Percentiles rank a stretch among this genome's conserved stretches.
These are phyloP conservation scores for Neoarius graeffei DNA, from an alignment of 2,113 vertebrate genomes.

Conservation along the genomic window DNA sequence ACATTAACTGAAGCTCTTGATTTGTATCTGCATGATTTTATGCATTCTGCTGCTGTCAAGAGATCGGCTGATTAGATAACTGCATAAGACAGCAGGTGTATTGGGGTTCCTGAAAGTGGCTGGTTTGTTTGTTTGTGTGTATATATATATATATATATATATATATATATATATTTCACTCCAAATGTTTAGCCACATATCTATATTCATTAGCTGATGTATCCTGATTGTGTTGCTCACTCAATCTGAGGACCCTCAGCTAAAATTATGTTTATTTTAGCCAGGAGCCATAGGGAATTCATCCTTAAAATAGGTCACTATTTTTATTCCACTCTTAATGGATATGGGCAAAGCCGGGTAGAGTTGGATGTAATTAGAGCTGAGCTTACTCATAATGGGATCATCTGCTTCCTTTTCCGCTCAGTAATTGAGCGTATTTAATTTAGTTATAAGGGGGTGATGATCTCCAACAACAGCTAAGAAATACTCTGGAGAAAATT, in stretches of 20 bases:
- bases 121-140: no score
- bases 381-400: neutral
- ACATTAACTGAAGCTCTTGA: no score
- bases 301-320: constrained; percentile 43
- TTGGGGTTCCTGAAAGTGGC: no score
- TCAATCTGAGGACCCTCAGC: constrained; percentile 24
- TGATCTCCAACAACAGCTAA: constrained; percentile 10
- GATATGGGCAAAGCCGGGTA: constrained; percentile 37
- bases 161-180: no score
- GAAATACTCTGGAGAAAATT: neutral
- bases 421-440: constrained; percentile 24
- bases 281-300: constrained; percentile 38
- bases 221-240: constrained; percentile 33
- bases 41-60: no score
- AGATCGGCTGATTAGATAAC: no score
- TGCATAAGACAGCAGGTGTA: no score
- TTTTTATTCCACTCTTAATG: constrained; percentile 26
- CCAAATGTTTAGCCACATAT: constrained; percentile 11
- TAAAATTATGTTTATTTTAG: constrained; percentile 33
- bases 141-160: no score
- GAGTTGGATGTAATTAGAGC: neutral
- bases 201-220: constrained; percentile 30
- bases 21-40: no score
- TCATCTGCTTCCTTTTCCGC: constrained; percentile 32
- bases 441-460: constrained; percentile 43